A percentile compares a stretch with the other conserved stretches of the same genome.
These are phyloP conservation scores for Zenarchopterus dispar DNA, from an alignment of 2,797 vertebrate genomes.

Conservation along the genomic window DNA sequence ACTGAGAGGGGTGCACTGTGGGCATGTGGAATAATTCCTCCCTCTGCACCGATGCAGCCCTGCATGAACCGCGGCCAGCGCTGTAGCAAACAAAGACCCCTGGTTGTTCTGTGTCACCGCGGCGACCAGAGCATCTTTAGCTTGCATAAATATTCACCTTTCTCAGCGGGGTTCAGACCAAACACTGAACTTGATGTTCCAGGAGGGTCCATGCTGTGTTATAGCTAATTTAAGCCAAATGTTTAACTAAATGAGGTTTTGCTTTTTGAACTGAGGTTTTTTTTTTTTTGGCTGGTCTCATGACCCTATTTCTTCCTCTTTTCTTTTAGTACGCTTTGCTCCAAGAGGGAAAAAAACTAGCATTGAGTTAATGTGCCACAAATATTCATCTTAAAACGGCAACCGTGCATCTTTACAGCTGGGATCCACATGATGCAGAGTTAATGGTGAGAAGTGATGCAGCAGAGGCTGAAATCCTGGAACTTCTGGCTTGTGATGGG, in stretches of 20 bases:
- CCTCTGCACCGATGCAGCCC: conserved; percentile 44
- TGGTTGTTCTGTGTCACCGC: conserved; percentile 24
- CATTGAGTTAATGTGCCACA: no score
- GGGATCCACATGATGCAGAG: not conserved
- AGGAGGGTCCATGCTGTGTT: not conserved
- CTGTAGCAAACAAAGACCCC: conserved; percentile 33
- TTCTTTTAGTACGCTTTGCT: no score
- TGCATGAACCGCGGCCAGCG: conserved; percentile 23
- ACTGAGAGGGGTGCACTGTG: conserved; percentile 27
- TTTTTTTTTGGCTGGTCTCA: no score
- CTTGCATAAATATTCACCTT: not conserved
- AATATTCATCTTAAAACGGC: no score
- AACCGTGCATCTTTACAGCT: no score
- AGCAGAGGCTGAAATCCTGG: not conserved
- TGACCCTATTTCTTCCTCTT: no score
- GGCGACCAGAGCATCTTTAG: conserved; percentile 4
- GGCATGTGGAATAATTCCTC: conserved; percentile 40
- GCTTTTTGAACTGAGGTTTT: not conserved
- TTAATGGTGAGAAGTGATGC: not conserved
- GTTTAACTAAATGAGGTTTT: not conserved
- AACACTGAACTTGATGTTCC: not conserved
- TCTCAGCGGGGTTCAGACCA: not conserved
- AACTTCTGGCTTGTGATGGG: no score
- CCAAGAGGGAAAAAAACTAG: no score
- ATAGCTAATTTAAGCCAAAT: not conserved